These are phyloP conservation scores for Dreissena rostriformis DNA, from an alignment of 1,140 invertebrate genomes.

Conservation along the genomic window DNA sequence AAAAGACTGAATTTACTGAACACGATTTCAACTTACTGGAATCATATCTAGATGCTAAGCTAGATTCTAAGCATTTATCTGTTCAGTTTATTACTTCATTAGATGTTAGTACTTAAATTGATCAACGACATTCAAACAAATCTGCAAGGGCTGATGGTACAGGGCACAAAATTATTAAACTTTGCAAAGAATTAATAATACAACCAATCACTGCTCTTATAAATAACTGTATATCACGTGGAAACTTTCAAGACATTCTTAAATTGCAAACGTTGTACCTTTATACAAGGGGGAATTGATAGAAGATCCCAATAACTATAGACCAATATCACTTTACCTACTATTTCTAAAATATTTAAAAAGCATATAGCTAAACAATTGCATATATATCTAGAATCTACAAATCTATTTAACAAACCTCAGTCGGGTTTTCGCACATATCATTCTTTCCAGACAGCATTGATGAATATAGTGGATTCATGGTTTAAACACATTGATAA, in stretches of 20 bases:
- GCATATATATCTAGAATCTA: conserved; percentile 3
- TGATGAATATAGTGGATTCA: not conserved
- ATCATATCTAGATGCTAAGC: too few species aligned
- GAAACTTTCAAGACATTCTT: not conserved
- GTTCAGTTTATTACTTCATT: not conserved
- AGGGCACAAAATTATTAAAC: not conserved
- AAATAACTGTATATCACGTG: not conserved
- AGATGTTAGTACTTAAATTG: not conserved
- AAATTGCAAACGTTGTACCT: conserved; percentile 10
- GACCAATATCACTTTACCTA: conserved; percentile 43
- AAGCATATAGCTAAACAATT: conserved; percentile 40
- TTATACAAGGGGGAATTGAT: conserved; percentile 10
- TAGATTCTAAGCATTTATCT: too few species aligned
- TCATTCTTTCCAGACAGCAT: conserved; percentile 7
- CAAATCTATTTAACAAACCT: conserved; percentile 9
- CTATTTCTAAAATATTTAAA: conserved; percentile 47
- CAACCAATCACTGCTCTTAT: not conserved
- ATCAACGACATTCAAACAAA: not conserved
- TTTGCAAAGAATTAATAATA: not conserved
- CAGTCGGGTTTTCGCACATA: conserved; percentile 28
- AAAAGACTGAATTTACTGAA: too few species aligned
- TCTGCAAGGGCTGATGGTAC: not conserved
- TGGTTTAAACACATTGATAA: conserved; percentile 6
- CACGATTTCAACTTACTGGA: too few species aligned
- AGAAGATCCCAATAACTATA: conserved; percentile 32